A percentile compares a stretch with the other conserved stretches of the same genome.
Evolutionary conservation across 2,797 vertebrate species (phyloP).

Genomic region (Holocentrus rufus): DNA sequence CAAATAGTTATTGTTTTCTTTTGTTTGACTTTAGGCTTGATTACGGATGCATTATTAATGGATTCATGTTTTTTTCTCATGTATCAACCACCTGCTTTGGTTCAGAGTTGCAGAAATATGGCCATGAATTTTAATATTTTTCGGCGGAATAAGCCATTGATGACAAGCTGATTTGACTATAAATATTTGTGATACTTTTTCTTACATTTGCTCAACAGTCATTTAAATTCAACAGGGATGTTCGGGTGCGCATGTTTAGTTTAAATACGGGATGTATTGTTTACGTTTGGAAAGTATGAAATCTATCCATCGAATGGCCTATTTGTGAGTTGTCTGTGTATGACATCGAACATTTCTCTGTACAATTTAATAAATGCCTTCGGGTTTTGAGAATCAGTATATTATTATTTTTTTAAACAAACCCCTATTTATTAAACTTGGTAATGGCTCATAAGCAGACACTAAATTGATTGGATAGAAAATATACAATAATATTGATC

Average conservation of each 20-base stretch:
- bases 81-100: conserved; percentile 56
- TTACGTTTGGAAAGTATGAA: conserved; percentile 35
- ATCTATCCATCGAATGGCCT: conserved; percentile 62
- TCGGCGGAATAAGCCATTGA: conserved; percentile 14
- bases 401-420: conserved; percentile 79
- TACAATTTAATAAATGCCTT: conserved; percentile 79
- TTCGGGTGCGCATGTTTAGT: conserved; percentile 52
- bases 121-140: conserved; percentile 20
- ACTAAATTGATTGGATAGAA: conserved; percentile 81
- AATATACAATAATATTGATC: conserved; percentile 82
- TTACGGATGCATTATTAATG: conserved; percentile 43
- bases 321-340: conserved; percentile 66
- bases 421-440: conserved; percentile 79
- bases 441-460: conserved; percentile 82
- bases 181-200: conserved; percentile 36
- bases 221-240: conserved; percentile 41
- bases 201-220: conserved; percentile 18
- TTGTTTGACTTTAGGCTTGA: conserved; percentile 27
- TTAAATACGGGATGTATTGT: conserved; percentile 42
- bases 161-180: conserved; percentile 35
- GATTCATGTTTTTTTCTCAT: conserved; percentile 45
- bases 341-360: conserved; percentile 64
- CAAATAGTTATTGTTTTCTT: background rate
- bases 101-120: conserved; percentile 13
- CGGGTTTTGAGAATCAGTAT: conserved; percentile 73